phyloP scores from a whole-genome alignment of 2,797 vertebrate species.

The Poeciliopsis gracilis region DNA sequence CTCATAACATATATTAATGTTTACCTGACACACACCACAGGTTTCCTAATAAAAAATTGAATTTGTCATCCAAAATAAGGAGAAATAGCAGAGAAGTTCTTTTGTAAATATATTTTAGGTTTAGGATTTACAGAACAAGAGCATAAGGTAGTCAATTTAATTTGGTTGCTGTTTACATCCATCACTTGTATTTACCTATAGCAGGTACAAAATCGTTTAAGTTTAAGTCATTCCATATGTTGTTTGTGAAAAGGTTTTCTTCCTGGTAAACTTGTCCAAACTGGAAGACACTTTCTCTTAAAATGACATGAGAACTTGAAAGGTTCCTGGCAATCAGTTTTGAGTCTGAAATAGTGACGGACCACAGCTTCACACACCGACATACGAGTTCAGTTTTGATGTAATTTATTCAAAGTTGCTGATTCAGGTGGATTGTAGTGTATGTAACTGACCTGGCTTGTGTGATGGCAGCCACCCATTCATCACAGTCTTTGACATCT shows the following conservation, averaged over 20 bases:
- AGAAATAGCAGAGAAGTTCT: neutral
- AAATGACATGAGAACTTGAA: neutral
- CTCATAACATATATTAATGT: neutral
- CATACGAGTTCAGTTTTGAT: neutral
- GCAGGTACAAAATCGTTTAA: neutral
- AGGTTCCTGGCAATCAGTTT: neutral
- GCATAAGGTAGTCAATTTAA: neutral
- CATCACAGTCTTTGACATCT: constrained; percentile 95
- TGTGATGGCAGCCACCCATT: constrained; percentile 96
- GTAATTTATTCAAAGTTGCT: neutral
- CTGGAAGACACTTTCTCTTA: neutral
- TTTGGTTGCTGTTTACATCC: neutral
- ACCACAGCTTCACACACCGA: too few species aligned
- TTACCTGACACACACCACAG: neutral
- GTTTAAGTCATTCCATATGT: neutral
- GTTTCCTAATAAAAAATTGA: neutral
- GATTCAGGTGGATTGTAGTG: constrained; percentile 36
- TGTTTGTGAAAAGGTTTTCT: neutral
- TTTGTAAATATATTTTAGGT: neutral
- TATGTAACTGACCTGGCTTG: constrained; percentile 88
- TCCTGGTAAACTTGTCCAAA: neutral
- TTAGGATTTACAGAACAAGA: neutral
- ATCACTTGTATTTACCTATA: neutral
- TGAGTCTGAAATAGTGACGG: neutral
- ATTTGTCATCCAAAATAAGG: neutral